Conservation (phyloP, 2,113 vertebrate species). For the Malurus alboscapulatus region DNA sequence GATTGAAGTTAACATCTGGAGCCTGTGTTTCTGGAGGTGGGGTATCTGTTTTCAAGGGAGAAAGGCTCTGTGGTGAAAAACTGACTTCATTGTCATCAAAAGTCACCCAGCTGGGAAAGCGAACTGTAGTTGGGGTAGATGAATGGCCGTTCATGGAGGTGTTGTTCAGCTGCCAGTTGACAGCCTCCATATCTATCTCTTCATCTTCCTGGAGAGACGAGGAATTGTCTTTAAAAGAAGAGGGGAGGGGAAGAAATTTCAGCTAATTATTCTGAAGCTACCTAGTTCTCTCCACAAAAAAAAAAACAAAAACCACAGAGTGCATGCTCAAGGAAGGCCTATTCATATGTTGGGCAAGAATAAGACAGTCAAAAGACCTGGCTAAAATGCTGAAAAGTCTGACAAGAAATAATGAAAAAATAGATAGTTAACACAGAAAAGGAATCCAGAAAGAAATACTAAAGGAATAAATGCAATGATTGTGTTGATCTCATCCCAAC, state of each 20-base stretch:
- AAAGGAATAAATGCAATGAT: neutral
- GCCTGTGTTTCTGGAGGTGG: constrained; percentile 50
- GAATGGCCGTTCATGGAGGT: constrained; percentile 74
- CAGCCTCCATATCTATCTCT: constrained; percentile 82
- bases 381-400: neutral
- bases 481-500: neutral
- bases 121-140: constrained; percentile 65
- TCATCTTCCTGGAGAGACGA: constrained; percentile 84
- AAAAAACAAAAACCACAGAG: neutral
- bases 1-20: constrained; percentile 60
- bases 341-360: neutral
- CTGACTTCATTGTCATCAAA: constrained; percentile 84
- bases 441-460: neutral
- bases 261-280: constrained; percentile 19
- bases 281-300: neutral
- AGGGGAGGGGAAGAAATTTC: constrained; percentile 38
- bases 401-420: neutral
- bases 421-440: neutral
- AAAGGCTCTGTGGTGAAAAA: constrained; percentile 50
- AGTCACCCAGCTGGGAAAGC: constrained; percentile 88
- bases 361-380: neutral
- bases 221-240: constrained; percentile 77
- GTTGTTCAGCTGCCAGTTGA: constrained; percentile 73
- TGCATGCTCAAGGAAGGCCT: neutral
- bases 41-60: constrained; percentile 63